phyloP scores from a whole-genome alignment of 1,140 invertebrate species.

The Venturia canescens region DNA sequence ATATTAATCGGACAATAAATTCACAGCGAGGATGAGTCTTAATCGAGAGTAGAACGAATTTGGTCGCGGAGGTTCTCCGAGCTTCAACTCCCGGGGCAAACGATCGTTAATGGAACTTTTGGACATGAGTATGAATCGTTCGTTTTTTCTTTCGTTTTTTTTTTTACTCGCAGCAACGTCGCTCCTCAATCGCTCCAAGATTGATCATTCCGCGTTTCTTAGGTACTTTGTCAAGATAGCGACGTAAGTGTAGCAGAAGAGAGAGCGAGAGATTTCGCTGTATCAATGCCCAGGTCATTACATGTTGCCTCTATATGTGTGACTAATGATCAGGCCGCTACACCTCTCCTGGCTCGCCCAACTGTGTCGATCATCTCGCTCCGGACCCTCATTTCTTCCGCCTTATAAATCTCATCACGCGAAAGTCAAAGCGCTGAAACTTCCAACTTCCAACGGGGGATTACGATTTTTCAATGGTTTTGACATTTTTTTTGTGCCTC shows the following conservation, averaged over 20 bases:
- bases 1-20: neutral
- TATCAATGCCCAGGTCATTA: constrained; percentile 12
- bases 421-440: too few species aligned
- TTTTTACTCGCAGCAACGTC: neutral
- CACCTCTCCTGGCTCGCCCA: neutral
- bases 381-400: neutral
- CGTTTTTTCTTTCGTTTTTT: neutral
- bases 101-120: constrained; percentile 42
- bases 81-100: neutral
- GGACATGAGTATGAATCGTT: neutral
- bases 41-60: constrained; percentile 39
- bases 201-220: constrained; percentile 30
- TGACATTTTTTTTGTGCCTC: too few species aligned
- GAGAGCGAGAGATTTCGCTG: constrained; percentile 9
- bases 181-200: constrained; percentile 27
- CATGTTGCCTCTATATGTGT: constrained; percentile 7
- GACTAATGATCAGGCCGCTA: constrained; percentile 13
- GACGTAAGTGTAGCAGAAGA: constrained; percentile 37
- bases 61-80: too few species aligned
- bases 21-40: neutral
- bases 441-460: too few species aligned
- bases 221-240: constrained; percentile 27
- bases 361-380: neutral
- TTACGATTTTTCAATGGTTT: too few species aligned
- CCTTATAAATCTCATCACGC: too few species aligned